Evolutionary conservation across 2,888 invertebrate genomes (phyloP).

Genomic region (Quadriops clusia): DNA sequence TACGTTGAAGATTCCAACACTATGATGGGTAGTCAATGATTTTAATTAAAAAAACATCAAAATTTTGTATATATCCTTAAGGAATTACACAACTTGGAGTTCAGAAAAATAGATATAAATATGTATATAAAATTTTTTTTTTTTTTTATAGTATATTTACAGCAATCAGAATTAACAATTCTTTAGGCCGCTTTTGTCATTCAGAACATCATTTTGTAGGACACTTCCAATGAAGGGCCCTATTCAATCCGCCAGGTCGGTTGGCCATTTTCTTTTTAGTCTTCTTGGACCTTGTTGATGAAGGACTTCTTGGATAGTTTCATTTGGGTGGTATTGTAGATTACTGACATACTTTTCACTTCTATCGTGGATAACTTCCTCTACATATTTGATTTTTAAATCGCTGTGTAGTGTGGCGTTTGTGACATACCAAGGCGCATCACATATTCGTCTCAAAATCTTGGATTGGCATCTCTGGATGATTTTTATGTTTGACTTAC

Average conservation of each 20-base stretch:
- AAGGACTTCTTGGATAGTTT: not conserved
- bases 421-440: slow-evolving; percentile 9
- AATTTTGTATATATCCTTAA: too few species aligned
- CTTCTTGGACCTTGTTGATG: not conserved
- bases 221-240: slow-evolving; percentile 1
- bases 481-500: slow-evolving; percentile 7
- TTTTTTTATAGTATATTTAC: too few species aligned
- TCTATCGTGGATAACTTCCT: slow-evolving; percentile 5
- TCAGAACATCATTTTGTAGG: not conserved
- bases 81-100: too few species aligned
- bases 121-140: too few species aligned
- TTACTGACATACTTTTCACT: not conserved
- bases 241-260: not conserved
- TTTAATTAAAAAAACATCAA: too few species aligned
- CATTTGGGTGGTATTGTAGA: not conserved
- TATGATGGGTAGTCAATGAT: too few species aligned
- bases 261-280: slow-evolving; percentile 1
- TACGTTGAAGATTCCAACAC: too few species aligned
- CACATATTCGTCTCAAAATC: slow-evolving; percentile 1
- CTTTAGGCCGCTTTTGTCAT: not conserved
- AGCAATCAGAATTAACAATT: slow-evolving; percentile 1
- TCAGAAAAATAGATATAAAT: too few species aligned
- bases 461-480: slow-evolving; percentile 10
- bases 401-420: slow-evolving; percentile 11
- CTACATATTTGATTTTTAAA: slow-evolving; percentile 8